Conservation (phyloP, 2,113 vertebrate genomes). For the Setophaga petechia region DNA sequence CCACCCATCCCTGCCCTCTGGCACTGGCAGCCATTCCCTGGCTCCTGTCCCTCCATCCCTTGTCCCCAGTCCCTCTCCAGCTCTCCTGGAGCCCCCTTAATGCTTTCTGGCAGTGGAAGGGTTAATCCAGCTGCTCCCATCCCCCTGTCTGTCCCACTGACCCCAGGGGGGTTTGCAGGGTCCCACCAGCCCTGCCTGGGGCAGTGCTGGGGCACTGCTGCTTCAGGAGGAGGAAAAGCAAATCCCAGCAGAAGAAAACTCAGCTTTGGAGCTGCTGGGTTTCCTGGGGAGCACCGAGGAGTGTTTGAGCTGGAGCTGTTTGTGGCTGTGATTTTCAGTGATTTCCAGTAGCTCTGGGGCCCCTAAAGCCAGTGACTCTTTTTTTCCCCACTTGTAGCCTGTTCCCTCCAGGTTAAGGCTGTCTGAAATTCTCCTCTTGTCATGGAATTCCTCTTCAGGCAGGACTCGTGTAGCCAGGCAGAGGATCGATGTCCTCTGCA, state of each 20-base stretch:
- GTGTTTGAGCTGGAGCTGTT: neutral
- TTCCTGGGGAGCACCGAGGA: neutral
- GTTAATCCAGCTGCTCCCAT: too few relatives aligned
- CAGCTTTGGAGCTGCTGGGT: neutral
- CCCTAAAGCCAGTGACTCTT: neutral
- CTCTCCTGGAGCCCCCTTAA: too few relatives aligned
- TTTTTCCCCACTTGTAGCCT: neutral
- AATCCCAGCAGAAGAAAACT: neutral
- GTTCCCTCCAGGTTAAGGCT: neutral
- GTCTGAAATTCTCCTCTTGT: neutral
- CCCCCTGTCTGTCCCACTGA: too few relatives aligned
- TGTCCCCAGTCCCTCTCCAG: too few relatives aligned
- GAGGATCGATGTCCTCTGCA: neutral
- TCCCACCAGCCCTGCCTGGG: neutral
- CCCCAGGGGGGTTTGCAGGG: too few relatives aligned
- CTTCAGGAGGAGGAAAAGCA: neutral
- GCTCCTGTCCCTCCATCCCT: too few relatives aligned
- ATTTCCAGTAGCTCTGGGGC: neutral
- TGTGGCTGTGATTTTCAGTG: neutral
- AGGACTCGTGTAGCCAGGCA: neutral
- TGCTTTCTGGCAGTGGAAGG: too few relatives aligned
- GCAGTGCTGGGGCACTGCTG: rapidly evolving
- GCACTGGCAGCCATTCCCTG: too few relatives aligned
- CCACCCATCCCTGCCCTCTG: too few relatives aligned
- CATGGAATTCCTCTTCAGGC: neutral